Conservation (phyloP, 2,888 invertebrate genomes). For the Nomada fucata region DNA sequence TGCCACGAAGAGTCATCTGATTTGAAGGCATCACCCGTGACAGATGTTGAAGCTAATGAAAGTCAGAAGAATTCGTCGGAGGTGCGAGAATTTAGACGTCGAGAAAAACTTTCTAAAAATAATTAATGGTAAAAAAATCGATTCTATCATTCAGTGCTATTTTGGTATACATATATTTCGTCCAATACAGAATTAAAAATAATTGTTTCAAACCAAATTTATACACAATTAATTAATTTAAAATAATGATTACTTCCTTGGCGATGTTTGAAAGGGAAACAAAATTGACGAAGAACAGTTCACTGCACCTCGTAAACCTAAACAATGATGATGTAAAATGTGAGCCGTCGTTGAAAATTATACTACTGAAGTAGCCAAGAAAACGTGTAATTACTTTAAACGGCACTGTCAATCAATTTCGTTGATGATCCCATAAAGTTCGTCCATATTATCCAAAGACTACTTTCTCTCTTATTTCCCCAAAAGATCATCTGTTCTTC, state of each 20-base stretch:
- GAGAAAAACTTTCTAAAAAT: conserved; percentile 12
- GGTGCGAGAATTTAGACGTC: background rate
- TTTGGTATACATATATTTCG: background rate
- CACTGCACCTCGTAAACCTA: background rate
- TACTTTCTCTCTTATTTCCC: conserved; percentile 33
- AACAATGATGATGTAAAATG: background rate
- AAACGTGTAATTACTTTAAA: background rate
- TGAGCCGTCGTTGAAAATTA: conserved; percentile 12
- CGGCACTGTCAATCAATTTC: conserved; percentile 12
- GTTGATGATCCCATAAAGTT: conserved; percentile 26
- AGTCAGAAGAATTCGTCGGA: background rate
- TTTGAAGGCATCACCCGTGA: conserved; percentile 18
- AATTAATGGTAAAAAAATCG: background rate
- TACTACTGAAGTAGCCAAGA: background rate
- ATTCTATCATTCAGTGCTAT: conserved; percentile 3
- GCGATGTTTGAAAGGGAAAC: background rate
- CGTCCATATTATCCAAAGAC: background rate
- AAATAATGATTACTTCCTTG: background rate
- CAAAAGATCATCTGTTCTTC: conserved; percentile 21
- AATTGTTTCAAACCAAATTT: background rate
- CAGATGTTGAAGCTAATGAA: conserved; percentile 39
- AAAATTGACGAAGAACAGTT: background rate
- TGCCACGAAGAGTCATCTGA: conserved; percentile 7
- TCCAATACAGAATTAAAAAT: background rate
- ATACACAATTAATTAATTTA: no score